Evolutionary conservation across 2,797 vertebrate species (phyloP).

Genomic region (Coreius guichenoti): DNA sequence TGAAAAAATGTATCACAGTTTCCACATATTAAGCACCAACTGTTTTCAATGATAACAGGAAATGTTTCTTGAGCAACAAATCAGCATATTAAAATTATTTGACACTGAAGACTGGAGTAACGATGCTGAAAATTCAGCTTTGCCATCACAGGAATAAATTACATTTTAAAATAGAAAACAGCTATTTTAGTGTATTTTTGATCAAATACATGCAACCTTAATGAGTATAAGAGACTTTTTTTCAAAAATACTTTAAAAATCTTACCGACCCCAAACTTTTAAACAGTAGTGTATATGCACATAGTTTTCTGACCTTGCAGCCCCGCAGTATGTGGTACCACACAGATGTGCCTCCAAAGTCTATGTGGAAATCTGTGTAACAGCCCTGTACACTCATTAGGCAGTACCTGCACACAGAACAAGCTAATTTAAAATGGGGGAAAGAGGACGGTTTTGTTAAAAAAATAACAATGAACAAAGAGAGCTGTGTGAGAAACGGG

Average conservation of each 20-base stretch:
- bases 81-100: no score
- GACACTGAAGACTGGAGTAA: no score
- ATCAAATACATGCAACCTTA: background rate
- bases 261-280: background rate
- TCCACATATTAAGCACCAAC: background rate
- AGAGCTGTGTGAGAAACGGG: background rate
- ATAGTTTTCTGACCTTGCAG: constrained; percentile 84
- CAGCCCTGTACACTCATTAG: constrained; percentile 98
- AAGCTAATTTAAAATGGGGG: constrained; percentile 23
- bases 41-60: background rate
- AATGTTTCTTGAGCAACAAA: background rate
- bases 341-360: constrained; percentile 97
- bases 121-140: no score
- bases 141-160: background rate
- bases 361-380: constrained; percentile 98
- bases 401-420: constrained; percentile 84
- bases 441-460: background rate
- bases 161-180: background rate
- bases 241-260: background rate
- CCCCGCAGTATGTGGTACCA: constrained; percentile 98
- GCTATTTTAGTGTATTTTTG: background rate
- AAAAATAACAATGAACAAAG: background rate
- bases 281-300: background rate
- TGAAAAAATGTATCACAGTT: background rate
- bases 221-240: background rate